Conservation (phyloP, 1,140 invertebrate species). For the Paraescarpia echinospica region DNA sequence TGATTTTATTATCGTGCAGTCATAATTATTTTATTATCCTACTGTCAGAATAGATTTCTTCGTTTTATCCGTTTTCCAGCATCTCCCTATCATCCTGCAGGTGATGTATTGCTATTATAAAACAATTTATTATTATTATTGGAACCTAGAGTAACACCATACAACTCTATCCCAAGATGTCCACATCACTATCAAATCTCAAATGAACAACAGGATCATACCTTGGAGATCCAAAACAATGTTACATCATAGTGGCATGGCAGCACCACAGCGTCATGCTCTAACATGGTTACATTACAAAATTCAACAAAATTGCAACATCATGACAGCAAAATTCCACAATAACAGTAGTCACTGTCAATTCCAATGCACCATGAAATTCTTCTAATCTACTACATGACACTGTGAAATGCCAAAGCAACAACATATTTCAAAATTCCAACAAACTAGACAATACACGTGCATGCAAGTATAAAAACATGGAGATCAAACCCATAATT, state of each 20-base stretch:
- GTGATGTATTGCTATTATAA: neutral
- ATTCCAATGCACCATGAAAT: neutral
- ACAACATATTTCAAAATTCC: neutral
- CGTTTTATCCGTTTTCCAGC: neutral
- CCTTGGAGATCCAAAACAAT: neutral
- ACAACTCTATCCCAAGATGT: neutral
- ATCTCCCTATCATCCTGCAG: neutral
- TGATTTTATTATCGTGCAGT: neutral
- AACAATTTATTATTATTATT: neutral
- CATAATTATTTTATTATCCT: neutral
- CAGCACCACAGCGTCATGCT: neutral
- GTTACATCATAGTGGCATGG: neutral
- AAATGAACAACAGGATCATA: neutral
- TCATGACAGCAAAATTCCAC: neutral
- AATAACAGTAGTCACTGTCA: neutral
- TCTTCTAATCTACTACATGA: no score
- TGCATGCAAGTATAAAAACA: neutral
- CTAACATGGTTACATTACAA: neutral
- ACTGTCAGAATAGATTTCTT: neutral
- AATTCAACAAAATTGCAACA: neutral
- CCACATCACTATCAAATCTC: neutral
- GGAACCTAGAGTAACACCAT: neutral
- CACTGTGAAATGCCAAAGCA: neutral
- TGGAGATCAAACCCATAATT: neutral
- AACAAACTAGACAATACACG: neutral